Base-by-base conservation (phyloP, 1,140 invertebrate genomes). In the Ceratina australensis region DNA sequence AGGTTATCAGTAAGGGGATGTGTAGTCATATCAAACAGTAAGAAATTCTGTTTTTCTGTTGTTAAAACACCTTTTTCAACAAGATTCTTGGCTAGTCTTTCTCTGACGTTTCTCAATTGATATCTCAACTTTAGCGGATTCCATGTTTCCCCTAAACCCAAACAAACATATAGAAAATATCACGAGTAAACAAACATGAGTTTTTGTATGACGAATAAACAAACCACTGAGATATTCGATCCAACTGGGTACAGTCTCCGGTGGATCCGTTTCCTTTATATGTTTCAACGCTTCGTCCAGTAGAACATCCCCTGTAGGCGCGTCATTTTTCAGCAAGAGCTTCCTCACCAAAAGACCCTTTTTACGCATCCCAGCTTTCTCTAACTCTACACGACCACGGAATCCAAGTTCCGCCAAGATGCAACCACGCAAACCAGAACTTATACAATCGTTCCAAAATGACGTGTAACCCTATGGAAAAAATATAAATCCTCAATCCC, bases 361-460 rank as follows among this genome's bases (percentile, higher is more conserved):
- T 89, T 98, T 95, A 82, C 99, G 94, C 96, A 99, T 98, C 54
- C 98, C 98, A 89, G 97, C 96, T 89, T 97, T 97, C 93, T 99
- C 99, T 78, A 99, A 93, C 93, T 99, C 98, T 72, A 99, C 95
- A 81, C 98, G 95, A 26, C 98, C 98, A 86, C 98, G 94, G 63
- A 99, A 93, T 12, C 97, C 97, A 74, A 99, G 93, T 93, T 99
- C 99, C 83, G 99, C 98, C 76, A 99, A 93, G 89, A 99, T 99
- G 92, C 98, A 99, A 76, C 99, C 99, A 88, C 99, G 94, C 64
- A 99, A 93, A 22, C 99, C 99, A 86, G 98, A 98, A 84, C 98
- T 99, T 94, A 99, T 99, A 92, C 98, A 99, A 92, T 99, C 99
- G 93, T 99, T 99, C 99, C 99, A 99, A 93, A 99, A 99, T 56